Evolutionary conservation across 37 sponge, comb jelly and placozoan species (phyloP).

Genomic region (Beroe ovata): DNA sequence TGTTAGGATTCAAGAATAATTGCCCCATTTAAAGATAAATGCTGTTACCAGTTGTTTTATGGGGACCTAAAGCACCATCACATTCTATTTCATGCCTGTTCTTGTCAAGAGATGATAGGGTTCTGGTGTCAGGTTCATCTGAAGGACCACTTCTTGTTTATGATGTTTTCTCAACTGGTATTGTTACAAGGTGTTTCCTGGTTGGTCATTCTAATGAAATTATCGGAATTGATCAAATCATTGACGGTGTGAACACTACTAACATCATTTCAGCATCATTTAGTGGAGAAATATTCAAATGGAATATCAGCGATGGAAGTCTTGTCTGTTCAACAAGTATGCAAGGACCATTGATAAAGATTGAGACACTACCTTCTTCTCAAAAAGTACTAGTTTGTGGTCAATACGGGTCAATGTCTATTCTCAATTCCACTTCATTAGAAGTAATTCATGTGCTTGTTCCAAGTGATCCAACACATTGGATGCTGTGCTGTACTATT

Average conservation of each 20-base stretch:
- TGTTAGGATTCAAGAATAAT: too few relatives aligned
- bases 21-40: neutral
- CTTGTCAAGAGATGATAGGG: constrained; percentile 48
- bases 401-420: constrained; percentile 41
- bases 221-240: constrained; percentile 35
- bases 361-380: constrained; percentile 18
- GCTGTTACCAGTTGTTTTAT: constrained; percentile 41
- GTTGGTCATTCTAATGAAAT: constrained; percentile 48
- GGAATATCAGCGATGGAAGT: constrained; percentile 23
- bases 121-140: constrained; percentile 11
- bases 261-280: constrained; percentile 21
- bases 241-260: neutral
- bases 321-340: neutral
- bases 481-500: constrained; percentile 23
- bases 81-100: constrained; percentile 39
- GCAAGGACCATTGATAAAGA: constrained; percentile 48
- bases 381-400: constrained; percentile 39
- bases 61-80: constrained; percentile 47
- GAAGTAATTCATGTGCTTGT: constrained; percentile 21
- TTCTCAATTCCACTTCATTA: neutral
- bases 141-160: constrained; percentile 40
- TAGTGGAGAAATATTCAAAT: constrained; percentile 28
- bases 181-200: constrained; percentile 14
- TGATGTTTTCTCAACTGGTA: constrained; percentile 19
- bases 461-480: constrained; percentile 42